These are phyloP conservation scores for Cromileptes altivelis DNA, from an alignment of 2,113 vertebrate genomes.

Conservation along the genomic window DNA sequence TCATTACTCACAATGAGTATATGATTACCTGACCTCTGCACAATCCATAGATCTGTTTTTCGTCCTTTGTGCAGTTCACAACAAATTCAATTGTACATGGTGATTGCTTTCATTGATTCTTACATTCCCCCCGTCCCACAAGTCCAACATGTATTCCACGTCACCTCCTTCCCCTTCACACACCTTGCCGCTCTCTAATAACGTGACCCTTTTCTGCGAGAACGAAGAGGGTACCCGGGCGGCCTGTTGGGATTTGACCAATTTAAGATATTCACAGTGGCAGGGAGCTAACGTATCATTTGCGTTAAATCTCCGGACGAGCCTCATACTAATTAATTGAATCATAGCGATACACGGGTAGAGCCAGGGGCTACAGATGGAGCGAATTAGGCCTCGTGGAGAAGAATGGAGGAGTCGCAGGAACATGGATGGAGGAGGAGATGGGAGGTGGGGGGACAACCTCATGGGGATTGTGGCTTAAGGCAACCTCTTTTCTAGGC, in stretches of 20 bases:
- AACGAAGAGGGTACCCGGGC: constrained; percentile 60
- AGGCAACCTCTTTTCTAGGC: constrained; percentile 78
- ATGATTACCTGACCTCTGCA: constrained; percentile 58
- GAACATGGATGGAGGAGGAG: constrained; percentile 49
- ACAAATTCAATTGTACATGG: constrained; percentile 73
- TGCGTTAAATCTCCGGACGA: constrained; percentile 75
- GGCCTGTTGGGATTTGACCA: constrained; percentile 62
- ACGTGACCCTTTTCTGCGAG: constrained; percentile 54
- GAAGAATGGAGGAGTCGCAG: constrained; percentile 47
- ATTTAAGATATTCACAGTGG: constrained; percentile 74
- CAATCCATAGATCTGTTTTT: constrained; percentile 49
- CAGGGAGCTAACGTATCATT: constrained; percentile 72
- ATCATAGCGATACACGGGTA: constrained; percentile 73
- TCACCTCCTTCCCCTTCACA: constrained; percentile 67
- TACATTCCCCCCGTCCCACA: constrained; percentile 50
- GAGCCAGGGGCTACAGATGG: constrained; percentile 73
- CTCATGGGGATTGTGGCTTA: constrained; percentile 78
- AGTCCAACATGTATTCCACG: constrained; percentile 51
- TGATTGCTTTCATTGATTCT: constrained; percentile 81
- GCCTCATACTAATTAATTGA: constrained; percentile 82
- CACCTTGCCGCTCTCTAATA: constrained; percentile 70
- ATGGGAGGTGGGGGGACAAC: constrained; percentile 50
- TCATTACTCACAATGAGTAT: constrained; percentile 48
- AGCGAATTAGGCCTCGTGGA: constrained; percentile 57
- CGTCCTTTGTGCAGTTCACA: constrained; percentile 53